These are phyloP conservation scores for Mus spicilegus DNA, from an alignment of 2,113 vertebrate genomes.

Conservation along the genomic window DNA sequence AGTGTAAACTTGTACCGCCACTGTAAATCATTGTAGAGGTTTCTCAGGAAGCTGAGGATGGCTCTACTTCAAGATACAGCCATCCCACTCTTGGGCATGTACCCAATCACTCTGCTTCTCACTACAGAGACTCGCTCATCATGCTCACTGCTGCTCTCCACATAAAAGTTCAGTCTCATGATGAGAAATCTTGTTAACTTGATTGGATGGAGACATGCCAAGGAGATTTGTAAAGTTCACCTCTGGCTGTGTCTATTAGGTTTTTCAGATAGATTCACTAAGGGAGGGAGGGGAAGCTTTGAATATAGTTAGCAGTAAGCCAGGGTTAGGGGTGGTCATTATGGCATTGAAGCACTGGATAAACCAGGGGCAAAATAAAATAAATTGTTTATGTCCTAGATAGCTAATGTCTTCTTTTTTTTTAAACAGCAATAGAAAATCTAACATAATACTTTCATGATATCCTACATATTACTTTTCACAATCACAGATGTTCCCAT, in stretches of 20 bases:
- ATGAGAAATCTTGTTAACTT: neutral
- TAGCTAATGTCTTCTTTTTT: neutral
- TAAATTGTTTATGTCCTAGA: neutral
- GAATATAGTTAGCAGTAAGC: neutral
- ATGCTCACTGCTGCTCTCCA: neutral
- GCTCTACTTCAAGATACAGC: neutral
- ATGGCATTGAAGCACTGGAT: neutral
- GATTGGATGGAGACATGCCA: neutral
- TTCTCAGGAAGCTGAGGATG: too few relatives aligned
- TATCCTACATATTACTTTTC: neutral
- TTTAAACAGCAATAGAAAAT: neutral
- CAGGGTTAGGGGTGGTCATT: neutral
- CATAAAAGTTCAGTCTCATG: neutral
- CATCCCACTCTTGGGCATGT: neutral
- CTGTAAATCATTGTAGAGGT: too few relatives aligned
- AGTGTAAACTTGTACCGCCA: too few relatives aligned
- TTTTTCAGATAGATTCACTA: too few relatives aligned
- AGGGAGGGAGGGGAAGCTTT: neutral
- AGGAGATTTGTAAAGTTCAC: neutral
- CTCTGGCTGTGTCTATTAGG: neutral
- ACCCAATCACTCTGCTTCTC: neutral
- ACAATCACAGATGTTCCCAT: constrained; percentile 22
- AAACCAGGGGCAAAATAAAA: neutral
- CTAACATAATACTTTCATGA: neutral
- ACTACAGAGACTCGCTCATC: neutral